Evolutionary conservation across 2,113 vertebrate species (phyloP).

Genomic region (Vidua macroura): DNA sequence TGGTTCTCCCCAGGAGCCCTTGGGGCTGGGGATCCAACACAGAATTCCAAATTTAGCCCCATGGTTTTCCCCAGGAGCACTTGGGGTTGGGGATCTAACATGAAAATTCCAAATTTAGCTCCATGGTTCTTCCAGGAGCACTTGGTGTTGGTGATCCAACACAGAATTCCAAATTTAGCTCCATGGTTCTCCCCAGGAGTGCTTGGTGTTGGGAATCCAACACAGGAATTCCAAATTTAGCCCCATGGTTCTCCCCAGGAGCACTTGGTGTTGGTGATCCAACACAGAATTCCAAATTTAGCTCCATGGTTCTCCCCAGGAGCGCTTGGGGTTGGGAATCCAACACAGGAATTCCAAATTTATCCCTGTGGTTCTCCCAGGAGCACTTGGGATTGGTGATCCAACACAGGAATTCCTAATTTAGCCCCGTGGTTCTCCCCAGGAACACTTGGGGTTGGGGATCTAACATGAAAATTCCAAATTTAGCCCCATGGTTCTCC

Average conservation of each 20-base stretch:
- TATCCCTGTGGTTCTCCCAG: rapidly evolving
- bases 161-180: rapidly evolving
- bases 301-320: rapidly evolving
- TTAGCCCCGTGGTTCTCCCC: rapidly evolving
- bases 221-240: rapidly evolving
- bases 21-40: rapidly evolving
- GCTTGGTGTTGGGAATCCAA: rapidly evolving
- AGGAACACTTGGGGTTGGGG: rapidly evolving
- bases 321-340: not conserved
- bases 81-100: not conserved
- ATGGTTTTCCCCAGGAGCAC: rapidly evolving
- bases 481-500: rapidly evolving
- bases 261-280: not conserved
- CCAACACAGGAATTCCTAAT: rapidly evolving
- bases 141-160: not conserved
- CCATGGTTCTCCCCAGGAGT: rapidly evolving
- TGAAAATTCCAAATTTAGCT: rapidly evolving
- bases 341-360: rapidly evolving
- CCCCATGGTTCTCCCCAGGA: rapidly evolving
- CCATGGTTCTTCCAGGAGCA: rapidly evolving
- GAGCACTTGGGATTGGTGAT: rapidly evolving
- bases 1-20: rapidly evolving
- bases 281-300: rapidly evolving
- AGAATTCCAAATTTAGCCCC: rapidly evolving
- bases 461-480: rapidly evolving